Base-by-base conservation (phyloP, 2,113 vertebrate genomes). In the Empidonax alnorum region DNA sequence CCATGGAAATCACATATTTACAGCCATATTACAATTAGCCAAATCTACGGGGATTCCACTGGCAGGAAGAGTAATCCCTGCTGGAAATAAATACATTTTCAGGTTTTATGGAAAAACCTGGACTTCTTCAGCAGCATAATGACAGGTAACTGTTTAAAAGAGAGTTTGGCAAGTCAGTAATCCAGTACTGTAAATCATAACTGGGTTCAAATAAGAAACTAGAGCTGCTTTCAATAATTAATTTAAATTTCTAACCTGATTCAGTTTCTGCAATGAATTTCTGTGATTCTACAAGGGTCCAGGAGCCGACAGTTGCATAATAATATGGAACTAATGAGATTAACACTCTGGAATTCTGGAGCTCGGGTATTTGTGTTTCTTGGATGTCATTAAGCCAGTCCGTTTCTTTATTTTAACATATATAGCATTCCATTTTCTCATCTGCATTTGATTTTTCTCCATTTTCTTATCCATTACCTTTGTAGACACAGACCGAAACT, bases 21-120 rank as follows among this genome's bases (percentile, higher is more conserved):
- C 52, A 90, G 73, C 19, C 44, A 41, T 53, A 61, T 76, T 84
- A 79, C 24, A 94, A 96, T 95, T 95, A 96, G 42, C 35, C 62
- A 87, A 44, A 87, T 80, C 80, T 63, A 41, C n/a, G 28, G 65
- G 49, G 76, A 94, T 93, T 92, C 76, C 68, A 72, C 53, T 95
- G 92, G 83, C 72, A 93, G 74, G 46, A 95, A 82, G 28, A 41
- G 82, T 78, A 93, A 92, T 92, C 47, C 61, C 52, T 78, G 65
- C 67, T 86, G 76, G 71, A 96, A 93, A 95, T 90, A 93, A 90
- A 90, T 53, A 63, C 6, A 80, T 58, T 41, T 78, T 87, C 76
- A 94, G 79, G 65, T 86, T 81, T 78, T 89, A 90, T 84, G 92
- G 90, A 95, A 96, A 92, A 92, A 92, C 33, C 68, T 96, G 86